These are phyloP conservation scores for Tursiops truncatus DNA, from an alignment of 2,113 vertebrate genomes.

Conservation along the genomic window DNA sequence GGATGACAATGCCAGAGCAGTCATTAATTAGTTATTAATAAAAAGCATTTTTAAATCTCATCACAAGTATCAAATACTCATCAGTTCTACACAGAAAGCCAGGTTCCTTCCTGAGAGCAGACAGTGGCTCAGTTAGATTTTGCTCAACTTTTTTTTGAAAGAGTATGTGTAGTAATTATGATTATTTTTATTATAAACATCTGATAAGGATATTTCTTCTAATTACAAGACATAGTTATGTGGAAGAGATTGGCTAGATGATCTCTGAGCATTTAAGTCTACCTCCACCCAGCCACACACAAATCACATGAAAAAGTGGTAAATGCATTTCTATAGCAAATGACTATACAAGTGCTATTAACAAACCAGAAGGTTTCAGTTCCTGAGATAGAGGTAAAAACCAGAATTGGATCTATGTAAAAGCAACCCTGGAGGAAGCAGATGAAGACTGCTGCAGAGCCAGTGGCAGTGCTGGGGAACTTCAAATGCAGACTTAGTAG, in stretches of 20 bases:
- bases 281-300: background rate
- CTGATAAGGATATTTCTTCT: background rate
- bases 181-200: conserved; percentile 29
- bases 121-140: background rate
- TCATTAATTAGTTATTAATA: conserved; percentile 53
- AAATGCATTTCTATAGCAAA: background rate
- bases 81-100: background rate
- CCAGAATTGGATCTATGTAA: background rate
- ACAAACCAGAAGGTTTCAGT: background rate
- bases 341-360: background rate
- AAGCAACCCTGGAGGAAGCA: background rate
- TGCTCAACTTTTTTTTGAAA: background rate
- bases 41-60: conserved; percentile 23
- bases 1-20: background rate
- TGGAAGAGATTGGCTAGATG: background rate
- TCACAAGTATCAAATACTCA: conserved; percentile 45
- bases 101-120: background rate
- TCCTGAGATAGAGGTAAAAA: background rate
- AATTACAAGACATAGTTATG: conserved; percentile 25
- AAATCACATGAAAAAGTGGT: background rate
- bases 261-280: background rate
- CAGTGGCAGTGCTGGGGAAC: background rate
- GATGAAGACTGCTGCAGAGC: background rate
- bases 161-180: conserved; percentile 1
- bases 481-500: background rate